These are phyloP conservation scores for Drosophila virilis DNA, from an alignment of 1,140 invertebrate genomes.

Conservation along the genomic window DNA sequence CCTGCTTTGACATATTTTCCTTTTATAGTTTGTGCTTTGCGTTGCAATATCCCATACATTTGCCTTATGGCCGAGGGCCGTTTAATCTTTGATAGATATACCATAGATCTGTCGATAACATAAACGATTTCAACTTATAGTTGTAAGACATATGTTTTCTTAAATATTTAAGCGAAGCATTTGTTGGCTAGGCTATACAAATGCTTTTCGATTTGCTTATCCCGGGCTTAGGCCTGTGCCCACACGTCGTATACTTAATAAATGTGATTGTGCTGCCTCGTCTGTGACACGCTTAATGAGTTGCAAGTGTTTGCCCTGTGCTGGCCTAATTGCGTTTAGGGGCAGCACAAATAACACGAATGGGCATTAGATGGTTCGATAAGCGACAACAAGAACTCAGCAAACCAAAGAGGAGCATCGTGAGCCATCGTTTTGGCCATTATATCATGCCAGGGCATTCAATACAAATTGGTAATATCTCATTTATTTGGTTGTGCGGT, in stretches of 20 bases:
- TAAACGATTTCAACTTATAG: not conserved
- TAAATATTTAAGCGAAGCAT: not conserved
- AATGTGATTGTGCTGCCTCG: conserved; percentile 64
- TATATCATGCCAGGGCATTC: conserved; percentile 74
- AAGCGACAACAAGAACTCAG: conserved; percentile 14
- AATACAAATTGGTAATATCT: conserved; percentile 82
- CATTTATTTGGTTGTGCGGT: conserved; percentile 69
- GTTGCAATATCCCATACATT: conserved; percentile 3
- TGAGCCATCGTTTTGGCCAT: conserved; percentile 62
- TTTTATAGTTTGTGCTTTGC: conserved; percentile 30
- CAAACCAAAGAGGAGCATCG: conserved; percentile 9
- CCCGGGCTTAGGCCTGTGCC: not conserved
- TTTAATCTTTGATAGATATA: conserved; percentile 22
- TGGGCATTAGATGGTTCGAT: conserved; percentile 26
- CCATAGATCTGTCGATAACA: not conserved
- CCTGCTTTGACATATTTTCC: conserved; percentile 75
- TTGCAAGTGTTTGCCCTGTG: conserved; percentile 68
- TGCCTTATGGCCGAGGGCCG: not conserved
- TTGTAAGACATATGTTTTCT: not conserved
- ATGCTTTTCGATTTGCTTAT: conserved; percentile 14
- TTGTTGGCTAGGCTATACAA: conserved; percentile 1
- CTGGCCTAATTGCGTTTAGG: conserved; percentile 67
- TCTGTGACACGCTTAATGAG: conserved; percentile 72
- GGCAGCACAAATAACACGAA: conserved; percentile 19
- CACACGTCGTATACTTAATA: conserved; percentile 60